phyloP scores from a whole-genome alignment of 2,888 invertebrate species.

The Frankliniella intonsa region DNA sequence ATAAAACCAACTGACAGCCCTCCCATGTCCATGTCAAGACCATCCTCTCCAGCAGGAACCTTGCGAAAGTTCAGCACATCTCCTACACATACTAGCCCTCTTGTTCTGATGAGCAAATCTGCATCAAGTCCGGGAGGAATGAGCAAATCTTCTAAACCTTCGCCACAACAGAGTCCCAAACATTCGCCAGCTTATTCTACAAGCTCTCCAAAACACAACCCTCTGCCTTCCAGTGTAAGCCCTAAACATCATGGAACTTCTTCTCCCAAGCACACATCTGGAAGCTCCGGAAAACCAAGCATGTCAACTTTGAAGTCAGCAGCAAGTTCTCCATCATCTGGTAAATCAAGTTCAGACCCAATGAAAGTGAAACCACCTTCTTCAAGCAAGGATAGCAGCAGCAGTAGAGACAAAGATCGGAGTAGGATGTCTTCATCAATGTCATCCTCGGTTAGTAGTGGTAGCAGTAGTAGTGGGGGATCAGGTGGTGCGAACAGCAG shows the following conservation, averaged over 20 bases:
- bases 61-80: constrained; percentile 68
- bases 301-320: constrained; percentile 84
- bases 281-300: constrained; percentile 77
- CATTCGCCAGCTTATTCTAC: constrained; percentile 37
- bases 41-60: constrained; percentile 62
- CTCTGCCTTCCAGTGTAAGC: constrained; percentile 47
- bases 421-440: constrained; percentile 46
- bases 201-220: constrained; percentile 39
- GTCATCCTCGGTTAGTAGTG: constrained; percentile 28
- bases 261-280: constrained; percentile 70
- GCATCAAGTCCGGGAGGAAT: constrained; percentile 9
- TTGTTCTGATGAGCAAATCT: constrained; percentile 15
- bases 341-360: constrained; percentile 50
- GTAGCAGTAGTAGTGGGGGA: background rate
- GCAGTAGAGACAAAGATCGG: constrained; percentile 54
- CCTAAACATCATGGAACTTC: constrained; percentile 72
- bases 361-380: constrained; percentile 45
- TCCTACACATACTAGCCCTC: constrained; percentile 53
- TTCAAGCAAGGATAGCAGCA: constrained; percentile 48
- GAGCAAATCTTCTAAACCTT: constrained; percentile 36
- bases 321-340: constrained; percentile 58
- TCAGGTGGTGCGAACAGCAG: constrained; percentile 18
- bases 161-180: constrained; percentile 36
- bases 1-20: constrained; percentile 66
- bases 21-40: constrained; percentile 43